These are phyloP conservation scores for Corythornis vintsioides DNA, from an alignment of 2,113 vertebrate species.

Conservation along the genomic window DNA sequence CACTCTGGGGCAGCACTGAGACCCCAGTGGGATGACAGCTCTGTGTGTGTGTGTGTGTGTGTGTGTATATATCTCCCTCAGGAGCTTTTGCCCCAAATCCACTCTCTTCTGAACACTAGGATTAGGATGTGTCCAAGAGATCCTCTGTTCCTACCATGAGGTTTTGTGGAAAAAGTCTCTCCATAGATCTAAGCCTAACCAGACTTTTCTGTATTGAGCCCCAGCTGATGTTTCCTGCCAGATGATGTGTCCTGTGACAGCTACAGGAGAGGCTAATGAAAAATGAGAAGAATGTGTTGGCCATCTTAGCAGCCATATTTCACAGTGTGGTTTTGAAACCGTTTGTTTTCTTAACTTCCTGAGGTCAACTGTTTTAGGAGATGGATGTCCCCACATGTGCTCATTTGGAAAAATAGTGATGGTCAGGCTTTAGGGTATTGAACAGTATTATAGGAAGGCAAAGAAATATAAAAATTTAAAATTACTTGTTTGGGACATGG, in stretches of 20 bases:
- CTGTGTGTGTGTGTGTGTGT: no score
- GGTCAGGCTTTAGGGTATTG: background rate
- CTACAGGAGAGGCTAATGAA: slow-evolving; percentile 38
- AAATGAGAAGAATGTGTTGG: slow-evolving; percentile 65
- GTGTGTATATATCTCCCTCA: background rate
- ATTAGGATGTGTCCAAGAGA: background rate
- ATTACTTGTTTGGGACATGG: background rate
- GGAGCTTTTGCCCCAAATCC: background rate
- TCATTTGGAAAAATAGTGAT: slow-evolving; percentile 12
- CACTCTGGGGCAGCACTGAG: background rate
- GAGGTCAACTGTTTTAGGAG: slow-evolving; percentile 55
- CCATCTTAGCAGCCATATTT: slow-evolving; percentile 56
- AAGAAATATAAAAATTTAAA: background rate
- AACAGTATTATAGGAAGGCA: background rate
- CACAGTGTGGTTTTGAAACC: slow-evolving; percentile 51
- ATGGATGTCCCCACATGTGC: slow-evolving; percentile 65
- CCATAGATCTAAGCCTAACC: background rate
- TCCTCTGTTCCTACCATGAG: background rate
- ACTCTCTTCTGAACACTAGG: background rate
- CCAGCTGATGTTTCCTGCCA: background rate
- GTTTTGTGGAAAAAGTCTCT: background rate
- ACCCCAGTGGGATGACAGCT: accelerated
- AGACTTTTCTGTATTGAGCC: background rate
- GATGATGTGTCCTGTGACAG: slow-evolving; percentile 42
- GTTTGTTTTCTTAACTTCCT: slow-evolving; percentile 71